Conservation (phyloP, 2,113 vertebrate genomes). For the Cinclus mexicanus region DNA sequence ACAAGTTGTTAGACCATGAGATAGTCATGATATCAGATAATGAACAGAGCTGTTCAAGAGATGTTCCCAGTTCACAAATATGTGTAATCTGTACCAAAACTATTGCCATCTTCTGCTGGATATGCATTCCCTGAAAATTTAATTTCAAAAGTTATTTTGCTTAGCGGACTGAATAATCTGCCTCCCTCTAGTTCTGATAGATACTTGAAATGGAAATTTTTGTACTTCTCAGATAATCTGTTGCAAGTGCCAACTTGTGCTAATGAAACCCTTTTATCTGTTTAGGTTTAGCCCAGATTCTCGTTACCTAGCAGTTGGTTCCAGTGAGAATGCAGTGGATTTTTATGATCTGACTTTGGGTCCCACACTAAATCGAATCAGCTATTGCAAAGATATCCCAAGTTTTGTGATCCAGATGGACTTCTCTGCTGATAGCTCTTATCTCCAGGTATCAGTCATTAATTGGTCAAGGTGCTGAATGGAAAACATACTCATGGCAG, state of each 20-base stretch:
- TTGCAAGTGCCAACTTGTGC: background rate
- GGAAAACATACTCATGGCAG: background rate
- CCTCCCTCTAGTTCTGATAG: background rate
- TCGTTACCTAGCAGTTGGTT: conserved; percentile 91
- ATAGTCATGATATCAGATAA: background rate
- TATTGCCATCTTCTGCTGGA: background rate
- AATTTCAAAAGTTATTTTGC: background rate
- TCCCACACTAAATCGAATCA: conserved; percentile 90
- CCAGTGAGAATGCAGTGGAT: conserved; percentile 93
- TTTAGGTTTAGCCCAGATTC: conserved; percentile 93
- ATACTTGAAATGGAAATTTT: background rate
- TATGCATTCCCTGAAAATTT: background rate
- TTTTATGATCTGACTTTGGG: conserved; percentile 94
- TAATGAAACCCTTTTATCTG: background rate
- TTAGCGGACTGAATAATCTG: background rate
- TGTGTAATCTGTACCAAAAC: background rate
- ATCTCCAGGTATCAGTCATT: conserved; percentile 84
- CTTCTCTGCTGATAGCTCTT: conserved; percentile 90
- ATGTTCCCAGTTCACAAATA: background rate
- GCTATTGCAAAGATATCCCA: conserved; percentile 93
- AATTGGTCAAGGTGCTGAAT: background rate
- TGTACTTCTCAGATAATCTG: background rate
- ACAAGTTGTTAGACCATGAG: background rate
- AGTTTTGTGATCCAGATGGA: conserved; percentile 97
- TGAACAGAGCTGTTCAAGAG: background rate